These are phyloP conservation scores for Lordiphosa andalusiaca DNA, from an alignment of 2,888 invertebrate species.

Conservation along the genomic window DNA sequence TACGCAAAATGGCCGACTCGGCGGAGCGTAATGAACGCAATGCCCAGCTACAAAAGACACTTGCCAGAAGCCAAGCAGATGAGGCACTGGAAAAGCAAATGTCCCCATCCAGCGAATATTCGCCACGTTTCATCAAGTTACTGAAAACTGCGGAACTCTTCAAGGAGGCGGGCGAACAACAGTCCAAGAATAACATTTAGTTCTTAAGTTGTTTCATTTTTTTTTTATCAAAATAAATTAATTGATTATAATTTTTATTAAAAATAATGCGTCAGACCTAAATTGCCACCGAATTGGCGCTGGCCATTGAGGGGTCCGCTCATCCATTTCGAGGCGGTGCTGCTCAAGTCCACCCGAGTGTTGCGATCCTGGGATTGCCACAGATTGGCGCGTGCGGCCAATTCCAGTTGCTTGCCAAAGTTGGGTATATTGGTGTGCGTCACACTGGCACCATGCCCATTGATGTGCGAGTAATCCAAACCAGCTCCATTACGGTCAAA, in stretches of 20 bases:
- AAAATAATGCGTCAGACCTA: constrained; percentile 17
- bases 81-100: constrained; percentile 5
- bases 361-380: constrained; percentile 51
- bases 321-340: constrained; percentile 44
- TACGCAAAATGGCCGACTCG: constrained; percentile 55
- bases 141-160: constrained; percentile 68
- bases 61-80: constrained; percentile 16
- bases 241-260: constrained; percentile 10
- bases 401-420: constrained; percentile 63
- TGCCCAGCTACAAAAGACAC: constrained; percentile 31
- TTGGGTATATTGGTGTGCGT: constrained; percentile 70
- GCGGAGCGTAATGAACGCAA: constrained; percentile 40
- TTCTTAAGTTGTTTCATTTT: constrained; percentile 11
- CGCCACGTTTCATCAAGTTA: constrained; percentile 64
- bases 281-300: constrained; percentile 15
- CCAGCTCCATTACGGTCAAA: constrained; percentile 74
- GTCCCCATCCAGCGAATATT: constrained; percentile 37
- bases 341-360: constrained; percentile 45
- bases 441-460: constrained; percentile 68
- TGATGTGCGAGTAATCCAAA: constrained; percentile 66
- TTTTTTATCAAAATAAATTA: constrained; percentile 2
- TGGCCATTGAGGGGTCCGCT: constrained; percentile 34
- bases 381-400: constrained; percentile 46
- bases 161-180: constrained; percentile 47
- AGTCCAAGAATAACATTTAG: constrained; percentile 19